A percentile compares a stretch with the other conserved stretches of the same genome.
These are phyloP conservation scores for Zoanthus solanderi DNA, from an alignment of 92 coral and sea anemone genomes.

Conservation along the genomic window DNA sequence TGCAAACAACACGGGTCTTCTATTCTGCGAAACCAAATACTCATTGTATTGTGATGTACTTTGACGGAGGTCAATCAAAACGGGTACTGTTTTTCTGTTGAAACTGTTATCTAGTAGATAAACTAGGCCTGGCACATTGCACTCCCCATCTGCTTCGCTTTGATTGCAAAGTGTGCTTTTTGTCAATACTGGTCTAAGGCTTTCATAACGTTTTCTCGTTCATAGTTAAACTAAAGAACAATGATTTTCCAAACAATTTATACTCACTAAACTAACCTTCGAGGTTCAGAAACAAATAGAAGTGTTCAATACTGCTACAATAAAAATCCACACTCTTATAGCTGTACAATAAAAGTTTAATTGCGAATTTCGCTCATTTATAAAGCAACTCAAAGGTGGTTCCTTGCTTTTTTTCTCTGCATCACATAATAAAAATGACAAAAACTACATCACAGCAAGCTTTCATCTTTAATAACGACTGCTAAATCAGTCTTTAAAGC, in stretches of 20 bases:
- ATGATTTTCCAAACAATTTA: constrained; percentile 22
- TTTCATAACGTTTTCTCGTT: constrained; percentile 48
- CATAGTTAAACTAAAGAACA: constrained; percentile 34
- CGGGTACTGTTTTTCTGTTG: constrained; percentile 49
- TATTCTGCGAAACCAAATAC: constrained; percentile 40
- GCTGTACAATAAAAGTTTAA: constrained; percentile 7
- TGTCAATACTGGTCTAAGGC: constrained; percentile 31
- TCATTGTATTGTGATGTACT: constrained; percentile 43
- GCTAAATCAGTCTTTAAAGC: not conserved
- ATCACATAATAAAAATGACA: not conserved
- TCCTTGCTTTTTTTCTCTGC: not conserved
- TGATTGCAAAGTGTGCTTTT: constrained; percentile 44
- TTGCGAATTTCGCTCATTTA: not conserved
- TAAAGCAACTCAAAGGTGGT: not conserved
- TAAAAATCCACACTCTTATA: not conserved
- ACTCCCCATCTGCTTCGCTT: constrained; percentile 45
- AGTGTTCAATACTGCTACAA: not conserved
- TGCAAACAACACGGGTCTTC: constrained; percentile 35
- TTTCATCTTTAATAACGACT: not conserved
- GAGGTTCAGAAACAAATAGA: not conserved
- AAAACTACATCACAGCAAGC: too few species aligned
- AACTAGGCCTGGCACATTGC: constrained; percentile 20
- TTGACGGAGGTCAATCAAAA: constrained; percentile 49
- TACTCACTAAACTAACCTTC: constrained; percentile 7
- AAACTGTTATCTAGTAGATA: constrained; percentile 25